phyloP scores from a whole-genome alignment of 1,140 invertebrate species.

The Temnothorax nylanderi region DNA sequence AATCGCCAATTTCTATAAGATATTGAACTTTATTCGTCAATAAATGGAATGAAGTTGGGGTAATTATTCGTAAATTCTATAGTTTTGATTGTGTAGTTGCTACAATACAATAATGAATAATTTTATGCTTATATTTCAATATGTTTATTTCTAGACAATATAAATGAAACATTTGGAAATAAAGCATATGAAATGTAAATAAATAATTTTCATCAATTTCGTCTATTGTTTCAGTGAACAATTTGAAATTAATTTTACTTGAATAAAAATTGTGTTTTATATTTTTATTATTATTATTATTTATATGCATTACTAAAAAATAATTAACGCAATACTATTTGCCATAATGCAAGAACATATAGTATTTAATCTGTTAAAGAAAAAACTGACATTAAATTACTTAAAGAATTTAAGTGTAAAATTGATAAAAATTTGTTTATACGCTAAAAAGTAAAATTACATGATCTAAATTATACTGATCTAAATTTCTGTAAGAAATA shows the following conservation, averaged over 20 bases:
- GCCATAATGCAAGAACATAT: not conserved
- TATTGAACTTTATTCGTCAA: not conserved
- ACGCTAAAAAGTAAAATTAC: not conserved
- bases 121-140: constrained; percentile 17
- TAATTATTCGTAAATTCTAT: not conserved
- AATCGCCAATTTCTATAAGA: not conserved
- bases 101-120: not conserved
- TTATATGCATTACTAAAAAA: not conserved
- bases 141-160: not conserved
- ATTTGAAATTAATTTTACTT: not conserved
- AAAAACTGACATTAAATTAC: not conserved
- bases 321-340: not conserved
- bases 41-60: not conserved
- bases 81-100: not conserved
- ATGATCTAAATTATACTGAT: not conserved
- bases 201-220: not conserved
- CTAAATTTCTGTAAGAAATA: not conserved
- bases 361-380: not conserved
- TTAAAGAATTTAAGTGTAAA: not conserved
- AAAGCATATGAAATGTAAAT: not conserved
- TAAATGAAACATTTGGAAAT: not conserved
- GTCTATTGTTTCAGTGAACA: not conserved
- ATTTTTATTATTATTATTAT: not conserved
- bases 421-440: not conserved
- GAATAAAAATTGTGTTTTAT: not conserved